Conservation (phyloP, 2,888 invertebrate species). For the Hirtodrosophila cameraria region DNA sequence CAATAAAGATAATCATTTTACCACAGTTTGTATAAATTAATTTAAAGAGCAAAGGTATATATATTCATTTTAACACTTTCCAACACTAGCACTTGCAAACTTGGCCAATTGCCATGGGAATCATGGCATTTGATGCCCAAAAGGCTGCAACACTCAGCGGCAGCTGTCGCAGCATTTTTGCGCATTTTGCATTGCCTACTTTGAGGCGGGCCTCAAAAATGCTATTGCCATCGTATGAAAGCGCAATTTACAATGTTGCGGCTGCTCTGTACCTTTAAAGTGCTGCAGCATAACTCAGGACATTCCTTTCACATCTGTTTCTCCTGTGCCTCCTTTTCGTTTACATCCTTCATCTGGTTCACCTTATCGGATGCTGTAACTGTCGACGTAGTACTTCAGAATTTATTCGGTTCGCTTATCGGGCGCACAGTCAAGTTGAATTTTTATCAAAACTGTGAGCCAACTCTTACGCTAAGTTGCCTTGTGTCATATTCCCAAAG, state of each 20-base stretch:
- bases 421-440: constrained; percentile 48
- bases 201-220: constrained; percentile 44
- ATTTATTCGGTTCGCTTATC: constrained; percentile 70
- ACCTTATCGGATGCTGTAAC: constrained; percentile 43
- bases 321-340: neutral
- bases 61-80: constrained; percentile 10
- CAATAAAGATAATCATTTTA: too few species aligned
- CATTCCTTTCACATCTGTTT: neutral
- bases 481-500: constrained; percentile 47
- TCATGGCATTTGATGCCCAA: constrained; percentile 1
- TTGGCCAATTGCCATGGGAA: constrained; percentile 39
- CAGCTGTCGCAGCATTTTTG: constrained; percentile 52
- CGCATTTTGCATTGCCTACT: constrained; percentile 56
- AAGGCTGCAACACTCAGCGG: constrained; percentile 46
- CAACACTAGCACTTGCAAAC: constrained; percentile 15
- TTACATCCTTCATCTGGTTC: neutral
- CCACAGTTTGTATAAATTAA: too few species aligned
- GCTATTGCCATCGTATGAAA: constrained; percentile 29
- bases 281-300: constrained; percentile 37
- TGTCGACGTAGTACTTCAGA: constrained; percentile 42
- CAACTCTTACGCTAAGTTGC: constrained; percentile 57
- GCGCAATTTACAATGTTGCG: constrained; percentile 48
- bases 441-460: constrained; percentile 48
- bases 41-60: too few species aligned
- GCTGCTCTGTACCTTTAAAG: constrained; percentile 39